Conservation (phyloP, 2,113 vertebrate genomes). For the Rana temporaria region DNA sequence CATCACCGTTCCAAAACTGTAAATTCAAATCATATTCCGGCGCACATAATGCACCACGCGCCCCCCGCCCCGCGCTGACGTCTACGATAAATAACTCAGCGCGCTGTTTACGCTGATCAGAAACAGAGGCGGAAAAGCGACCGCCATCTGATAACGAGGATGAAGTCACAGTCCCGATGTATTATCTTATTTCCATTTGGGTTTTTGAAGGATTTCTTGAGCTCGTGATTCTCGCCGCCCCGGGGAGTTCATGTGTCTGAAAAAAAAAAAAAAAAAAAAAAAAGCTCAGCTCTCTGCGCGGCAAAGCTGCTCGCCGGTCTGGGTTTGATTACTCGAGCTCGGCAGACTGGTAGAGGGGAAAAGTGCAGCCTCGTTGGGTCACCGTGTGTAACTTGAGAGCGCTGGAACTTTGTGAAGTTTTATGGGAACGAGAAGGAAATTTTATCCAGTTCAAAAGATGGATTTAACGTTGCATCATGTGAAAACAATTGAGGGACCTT, state of each 20-base stretch:
- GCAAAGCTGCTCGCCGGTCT: slow-evolving; percentile 63
- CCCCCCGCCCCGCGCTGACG: neutral
- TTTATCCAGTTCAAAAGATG: slow-evolving; percentile 64
- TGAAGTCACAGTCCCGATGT: slow-evolving; percentile 67
- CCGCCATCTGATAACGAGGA: slow-evolving; percentile 71
- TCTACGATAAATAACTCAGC: neutral
- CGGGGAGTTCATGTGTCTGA: slow-evolving; percentile 56
- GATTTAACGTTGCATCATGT: slow-evolving; percentile 68
- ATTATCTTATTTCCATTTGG: slow-evolving; percentile 61
- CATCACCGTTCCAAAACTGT: no score
- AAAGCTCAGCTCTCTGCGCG: no score
- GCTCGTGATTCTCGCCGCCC: slow-evolving; percentile 61
- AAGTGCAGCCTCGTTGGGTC: slow-evolving; percentile 71
- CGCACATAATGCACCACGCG: neutral
- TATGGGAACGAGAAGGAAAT: slow-evolving; percentile 73
- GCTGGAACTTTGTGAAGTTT: slow-evolving; percentile 66
- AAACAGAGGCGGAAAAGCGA: slow-evolving; percentile 53
- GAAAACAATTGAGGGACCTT: slow-evolving; percentile 69
- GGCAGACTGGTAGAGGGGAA: slow-evolving; percentile 72
- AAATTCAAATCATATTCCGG: no score
- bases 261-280: no score
- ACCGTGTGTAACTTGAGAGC: slow-evolving; percentile 74
- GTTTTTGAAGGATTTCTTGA: slow-evolving; percentile 49
- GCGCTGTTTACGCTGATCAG: slow-evolving; percentile 10
- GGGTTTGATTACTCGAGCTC: slow-evolving; percentile 72